Evolutionary conservation across 2,888 invertebrate species (phyloP), one percentile per base, ranked within the genome.

Genomic region (Leucozona laternaria): DNA sequence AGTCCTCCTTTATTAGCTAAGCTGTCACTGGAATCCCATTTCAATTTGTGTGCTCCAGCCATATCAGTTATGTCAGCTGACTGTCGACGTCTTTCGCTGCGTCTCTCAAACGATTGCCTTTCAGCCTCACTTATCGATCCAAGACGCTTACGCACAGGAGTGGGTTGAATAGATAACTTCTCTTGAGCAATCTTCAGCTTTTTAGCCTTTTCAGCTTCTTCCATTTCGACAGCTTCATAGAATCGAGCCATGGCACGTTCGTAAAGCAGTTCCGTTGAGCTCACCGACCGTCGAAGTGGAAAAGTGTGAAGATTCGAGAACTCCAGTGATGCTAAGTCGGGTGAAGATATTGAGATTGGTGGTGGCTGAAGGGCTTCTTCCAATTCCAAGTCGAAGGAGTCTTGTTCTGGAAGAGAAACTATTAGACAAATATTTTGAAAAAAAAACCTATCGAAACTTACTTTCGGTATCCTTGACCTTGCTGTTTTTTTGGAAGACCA

Each of bases 171-270:
- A 53, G 89, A 89, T 28, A 89, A 86, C 88, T 89, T 91, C 8
- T 90, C 90, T 34, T 89, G 89, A 4, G 89, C 89, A 8, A 88
- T 83, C 79, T 92, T 89, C 55, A 91, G 70, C 85, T 92, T 90
- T 45, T 91, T 89, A 89, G 89, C 90, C 58, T 91, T 93, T 89
- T 95, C 95, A 22, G 95, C 94, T 91, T 97, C 96, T 91, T 97
- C 96, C 89, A 96, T 94, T 75, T 95, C 95, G 4, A 96, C 95
- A 11, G 96, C 97, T 91, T 96, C 95, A 90, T 96, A 96, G 91
- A 97, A 96, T 48, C 97, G 94, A 10, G 96, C 96, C 96, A 97
- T 96, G 13, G 96, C 96, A 57, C 95, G 94, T 91, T 97, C 97
- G 91, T 97, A 97, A 0, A 97, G 93, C 6, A 97, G 93, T 91